Conservation (phyloP, 2,113 vertebrate species). For the Sialia sialis region DNA sequence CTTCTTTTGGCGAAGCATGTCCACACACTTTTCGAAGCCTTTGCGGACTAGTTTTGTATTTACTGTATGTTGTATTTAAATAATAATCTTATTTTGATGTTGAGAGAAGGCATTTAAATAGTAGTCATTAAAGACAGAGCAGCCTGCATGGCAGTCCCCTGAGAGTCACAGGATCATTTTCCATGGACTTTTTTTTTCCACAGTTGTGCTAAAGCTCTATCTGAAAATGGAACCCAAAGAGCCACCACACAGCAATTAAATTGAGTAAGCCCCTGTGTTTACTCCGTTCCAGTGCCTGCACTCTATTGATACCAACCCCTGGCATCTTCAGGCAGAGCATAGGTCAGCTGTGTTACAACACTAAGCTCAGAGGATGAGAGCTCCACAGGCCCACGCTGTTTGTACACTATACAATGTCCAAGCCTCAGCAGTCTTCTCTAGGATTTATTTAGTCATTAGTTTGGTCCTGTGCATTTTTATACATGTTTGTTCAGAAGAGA, state of each 20-base stretch:
- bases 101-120: constrained; percentile 35
- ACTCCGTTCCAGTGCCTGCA: neutral
- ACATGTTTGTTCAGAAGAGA: neutral
- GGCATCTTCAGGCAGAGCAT: constrained; percentile 1
- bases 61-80: constrained; percentile 36
- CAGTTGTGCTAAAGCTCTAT: neutral
- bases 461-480: constrained; percentile 6
- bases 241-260: neutral
- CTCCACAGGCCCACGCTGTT: neutral
- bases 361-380: neutral
- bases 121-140: neutral
- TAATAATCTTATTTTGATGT: constrained; percentile 10
- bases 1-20: neutral
- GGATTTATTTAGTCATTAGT: neutral
- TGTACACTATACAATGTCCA: neutral
- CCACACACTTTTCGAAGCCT: neutral
- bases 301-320: neutral
- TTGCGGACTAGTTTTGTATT: constrained; percentile 40
- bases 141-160: neutral
- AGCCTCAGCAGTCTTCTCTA: neutral
- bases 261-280: neutral
- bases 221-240: constrained; percentile 27
- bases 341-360: neutral
- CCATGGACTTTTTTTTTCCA: neutral
- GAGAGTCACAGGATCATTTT: neutral